These are phyloP conservation scores for Scaptodrosophila latifasciaeformis DNA, from an alignment of 2,888 invertebrate species.

Conservation along the genomic window DNA sequence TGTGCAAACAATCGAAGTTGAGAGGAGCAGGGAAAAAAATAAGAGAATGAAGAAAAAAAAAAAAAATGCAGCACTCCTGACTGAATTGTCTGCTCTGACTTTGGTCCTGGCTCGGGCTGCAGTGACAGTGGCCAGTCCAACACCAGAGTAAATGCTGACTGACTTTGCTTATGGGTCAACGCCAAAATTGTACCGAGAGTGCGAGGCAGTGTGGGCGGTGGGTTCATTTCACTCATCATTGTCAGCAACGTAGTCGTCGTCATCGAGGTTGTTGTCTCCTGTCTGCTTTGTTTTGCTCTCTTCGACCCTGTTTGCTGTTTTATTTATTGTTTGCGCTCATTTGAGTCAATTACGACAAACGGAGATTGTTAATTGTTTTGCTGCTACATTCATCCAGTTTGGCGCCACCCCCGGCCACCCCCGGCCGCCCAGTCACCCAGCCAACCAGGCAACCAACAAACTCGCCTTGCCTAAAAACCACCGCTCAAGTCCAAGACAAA, in stretches of 20 bases:
- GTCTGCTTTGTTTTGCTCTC: slow-evolving; percentile 40
- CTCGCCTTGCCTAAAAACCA: slow-evolving; percentile 12
- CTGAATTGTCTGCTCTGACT: slow-evolving; percentile 23
- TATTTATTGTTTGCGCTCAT: slow-evolving; percentile 68
- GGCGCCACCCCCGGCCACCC: not conserved
- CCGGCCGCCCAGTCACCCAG: not conserved
- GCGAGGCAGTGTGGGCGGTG: slow-evolving; percentile 4
- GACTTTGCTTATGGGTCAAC: slow-evolving; percentile 30
- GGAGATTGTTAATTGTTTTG: slow-evolving; percentile 71
- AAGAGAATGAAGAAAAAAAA: slow-evolving; percentile 4
- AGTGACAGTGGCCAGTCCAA: not conserved
- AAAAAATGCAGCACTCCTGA: slow-evolving; percentile 33
- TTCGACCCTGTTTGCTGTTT: slow-evolving; percentile 33
- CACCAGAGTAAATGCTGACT: not conserved
- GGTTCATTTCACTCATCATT: not conserved
- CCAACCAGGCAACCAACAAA: not conserved
- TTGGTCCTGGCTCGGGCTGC: too few relatives aligned
- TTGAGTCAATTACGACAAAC: slow-evolving; percentile 71
- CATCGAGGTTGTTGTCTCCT: slow-evolving; percentile 16
- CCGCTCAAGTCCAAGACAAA: slow-evolving; percentile 55
- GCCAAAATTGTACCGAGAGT: slow-evolving; percentile 23
- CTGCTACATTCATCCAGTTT: too few relatives aligned
- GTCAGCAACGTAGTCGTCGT: slow-evolving; percentile 15
- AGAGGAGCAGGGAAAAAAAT: slow-evolving; percentile 16
- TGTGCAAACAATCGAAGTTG: slow-evolving; percentile 54